A percentile compares a stretch with the other conserved stretches of the same genome.
Conservation (phyloP, 2,888 invertebrate species). For the Drosophila lacicola region DNA sequence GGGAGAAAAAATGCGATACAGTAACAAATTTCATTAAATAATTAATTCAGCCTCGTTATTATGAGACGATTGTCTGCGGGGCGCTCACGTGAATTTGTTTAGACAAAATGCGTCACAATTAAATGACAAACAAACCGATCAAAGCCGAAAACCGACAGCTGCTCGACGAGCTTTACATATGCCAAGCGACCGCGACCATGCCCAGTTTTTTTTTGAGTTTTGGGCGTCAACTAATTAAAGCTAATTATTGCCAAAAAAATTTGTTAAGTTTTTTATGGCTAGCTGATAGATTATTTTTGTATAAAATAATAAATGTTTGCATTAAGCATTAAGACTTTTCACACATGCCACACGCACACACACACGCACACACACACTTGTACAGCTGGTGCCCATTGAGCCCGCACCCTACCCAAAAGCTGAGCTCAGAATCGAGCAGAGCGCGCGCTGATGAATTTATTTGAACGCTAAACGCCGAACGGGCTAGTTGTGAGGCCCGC, state of each 20-base stretch:
- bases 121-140: conserved; percentile 36
- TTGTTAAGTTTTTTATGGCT: conserved; percentile 42
- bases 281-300: conserved; percentile 8
- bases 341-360: conserved; percentile 15
- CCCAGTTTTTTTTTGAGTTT: conserved; percentile 6
- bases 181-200: neutral
- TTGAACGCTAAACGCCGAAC: conserved; percentile 77
- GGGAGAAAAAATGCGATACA: conserved; percentile 18
- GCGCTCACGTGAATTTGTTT: conserved; percentile 78
- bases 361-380: conserved; percentile 5
- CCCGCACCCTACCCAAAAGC: conserved; percentile 3
- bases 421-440: conserved; percentile 26
- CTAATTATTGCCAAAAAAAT: conserved; percentile 62
- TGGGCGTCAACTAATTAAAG: conserved; percentile 59
- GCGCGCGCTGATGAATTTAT: conserved; percentile 67
- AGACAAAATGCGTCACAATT: conserved; percentile 72
- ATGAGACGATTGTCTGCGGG: conserved; percentile 38
- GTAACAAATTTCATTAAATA: conserved; percentile 56
- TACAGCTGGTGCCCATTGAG: conserved; percentile 21
- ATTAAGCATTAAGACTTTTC: conserved; percentile 61
- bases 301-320: conserved; percentile 60
- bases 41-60: conserved; percentile 62
- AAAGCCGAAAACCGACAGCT: conserved; percentile 37
- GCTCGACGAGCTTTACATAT: conserved; percentile 2
- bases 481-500: conserved; percentile 70